These are phyloP conservation scores for Cossypha caffra DNA, from an alignment of 2,797 vertebrate genomes.

Conservation along the genomic window DNA sequence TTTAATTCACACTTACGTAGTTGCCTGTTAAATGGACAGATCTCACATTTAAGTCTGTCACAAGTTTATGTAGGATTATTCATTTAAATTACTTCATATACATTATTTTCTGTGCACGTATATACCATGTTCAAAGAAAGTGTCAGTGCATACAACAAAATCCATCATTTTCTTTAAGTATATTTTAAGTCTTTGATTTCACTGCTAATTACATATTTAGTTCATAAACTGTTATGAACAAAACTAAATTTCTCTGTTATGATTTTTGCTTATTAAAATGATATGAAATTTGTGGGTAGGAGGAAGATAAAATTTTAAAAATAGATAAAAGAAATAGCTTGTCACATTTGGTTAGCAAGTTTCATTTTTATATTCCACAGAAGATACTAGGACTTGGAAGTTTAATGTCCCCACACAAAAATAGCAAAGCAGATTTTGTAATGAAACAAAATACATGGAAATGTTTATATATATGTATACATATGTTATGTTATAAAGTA, in stretches of 20 bases:
- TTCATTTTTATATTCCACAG: neutral
- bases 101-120: neutral
- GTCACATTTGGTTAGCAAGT: neutral
- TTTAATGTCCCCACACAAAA: neutral
- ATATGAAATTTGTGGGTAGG: neutral
- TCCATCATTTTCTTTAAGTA: neutral
- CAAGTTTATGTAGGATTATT: neutral
- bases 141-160: neutral
- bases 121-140: neutral
- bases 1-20: neutral
- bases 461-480: neutral
- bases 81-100: neutral
- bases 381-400: neutral
- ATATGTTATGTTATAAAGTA: neutral
- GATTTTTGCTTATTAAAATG: neutral
- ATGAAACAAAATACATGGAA: neutral
- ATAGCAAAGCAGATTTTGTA: neutral
- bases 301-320: neutral
- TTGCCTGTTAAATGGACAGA: neutral
- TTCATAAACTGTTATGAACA: neutral
- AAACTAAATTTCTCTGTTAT: neutral
- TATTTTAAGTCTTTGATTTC: neutral
- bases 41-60: neutral
- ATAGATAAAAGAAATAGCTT: neutral
- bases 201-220: neutral